phyloP scores from a whole-genome alignment of 1,140 invertebrate species.

The Tetramorium simillimum region DNA sequence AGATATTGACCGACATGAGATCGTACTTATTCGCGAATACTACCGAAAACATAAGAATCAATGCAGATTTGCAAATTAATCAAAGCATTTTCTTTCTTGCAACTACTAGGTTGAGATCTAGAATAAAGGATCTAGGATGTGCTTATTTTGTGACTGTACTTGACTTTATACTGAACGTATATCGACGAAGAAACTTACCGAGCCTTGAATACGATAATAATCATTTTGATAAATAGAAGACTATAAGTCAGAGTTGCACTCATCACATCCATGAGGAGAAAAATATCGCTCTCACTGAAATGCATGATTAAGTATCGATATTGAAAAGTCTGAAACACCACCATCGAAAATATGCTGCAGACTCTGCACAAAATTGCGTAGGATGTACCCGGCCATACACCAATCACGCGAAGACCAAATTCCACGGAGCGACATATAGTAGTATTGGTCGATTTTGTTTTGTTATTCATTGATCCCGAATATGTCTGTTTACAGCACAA shows the following conservation, averaged over 20 bases:
- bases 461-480: not conserved
- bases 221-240: conserved; percentile 51
- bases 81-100: not conserved
- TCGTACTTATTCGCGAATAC: not conserved
- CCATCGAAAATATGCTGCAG: not conserved
- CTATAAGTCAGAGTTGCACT: conserved; percentile 33
- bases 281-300: not conserved
- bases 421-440: conserved; percentile 42
- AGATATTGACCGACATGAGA: not conserved
- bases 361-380: conserved; percentile 26
- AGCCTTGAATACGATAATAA: conserved; percentile 20
- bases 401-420: conserved; percentile 46
- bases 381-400: conserved; percentile 38
- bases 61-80: not conserved
- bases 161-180: not conserved
- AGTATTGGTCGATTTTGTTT: not conserved
- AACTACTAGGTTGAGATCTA: not conserved
- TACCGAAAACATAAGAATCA: not conserved
- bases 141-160: not conserved
- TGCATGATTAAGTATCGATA: conserved; percentile 51
- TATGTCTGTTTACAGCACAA: not conserved
- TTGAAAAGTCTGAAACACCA: conserved; percentile 21
- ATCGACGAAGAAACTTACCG: conserved; percentile 39
- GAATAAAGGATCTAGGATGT: not conserved
- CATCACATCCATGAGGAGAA: conserved; percentile 31